phyloP scores from a whole-genome alignment of 2,797 vertebrate species.

The Rousettus madagascariensis region DNA sequence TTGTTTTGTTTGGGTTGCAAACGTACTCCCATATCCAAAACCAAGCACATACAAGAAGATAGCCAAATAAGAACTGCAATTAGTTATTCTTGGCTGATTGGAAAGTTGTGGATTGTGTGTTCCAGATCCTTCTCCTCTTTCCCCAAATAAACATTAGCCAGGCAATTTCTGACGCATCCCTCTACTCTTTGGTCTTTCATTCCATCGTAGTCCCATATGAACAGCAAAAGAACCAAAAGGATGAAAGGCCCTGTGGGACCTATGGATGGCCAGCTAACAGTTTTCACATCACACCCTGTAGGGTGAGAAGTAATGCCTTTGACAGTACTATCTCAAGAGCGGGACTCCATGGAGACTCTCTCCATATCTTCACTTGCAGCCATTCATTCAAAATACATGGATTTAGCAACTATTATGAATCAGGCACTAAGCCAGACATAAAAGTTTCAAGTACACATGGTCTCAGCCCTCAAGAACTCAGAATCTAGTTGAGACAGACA shows the following conservation, averaged over 20 bases:
- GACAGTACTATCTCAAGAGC: neutral
- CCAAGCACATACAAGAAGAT: neutral
- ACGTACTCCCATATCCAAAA: neutral
- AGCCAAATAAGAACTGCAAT: neutral
- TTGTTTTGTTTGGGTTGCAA: neutral
- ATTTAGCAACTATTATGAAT: neutral
- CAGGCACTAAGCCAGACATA: neutral
- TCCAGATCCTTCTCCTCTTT: neutral
- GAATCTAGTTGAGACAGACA: neutral
- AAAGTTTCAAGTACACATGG: conserved; percentile 13
- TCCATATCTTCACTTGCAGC: neutral
- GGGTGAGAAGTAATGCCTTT: neutral
- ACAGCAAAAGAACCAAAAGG: neutral
- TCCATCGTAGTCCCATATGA: neutral
- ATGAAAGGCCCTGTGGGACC: neutral
- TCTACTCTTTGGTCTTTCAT: neutral
- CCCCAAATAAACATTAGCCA: neutral
- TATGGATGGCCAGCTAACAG: neutral
- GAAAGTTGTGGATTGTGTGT: neutral
- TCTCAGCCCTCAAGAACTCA: conserved; percentile 6
- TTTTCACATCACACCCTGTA: neutral
- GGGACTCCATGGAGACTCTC: neutral
- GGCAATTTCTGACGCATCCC: neutral
- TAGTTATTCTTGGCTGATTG: neutral
- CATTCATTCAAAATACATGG: neutral